Evolutionary conservation across 2,113 vertebrate genomes (phyloP), one percentile per base, ranked within the genome.

Genomic region (Antigone vipio): DNA sequence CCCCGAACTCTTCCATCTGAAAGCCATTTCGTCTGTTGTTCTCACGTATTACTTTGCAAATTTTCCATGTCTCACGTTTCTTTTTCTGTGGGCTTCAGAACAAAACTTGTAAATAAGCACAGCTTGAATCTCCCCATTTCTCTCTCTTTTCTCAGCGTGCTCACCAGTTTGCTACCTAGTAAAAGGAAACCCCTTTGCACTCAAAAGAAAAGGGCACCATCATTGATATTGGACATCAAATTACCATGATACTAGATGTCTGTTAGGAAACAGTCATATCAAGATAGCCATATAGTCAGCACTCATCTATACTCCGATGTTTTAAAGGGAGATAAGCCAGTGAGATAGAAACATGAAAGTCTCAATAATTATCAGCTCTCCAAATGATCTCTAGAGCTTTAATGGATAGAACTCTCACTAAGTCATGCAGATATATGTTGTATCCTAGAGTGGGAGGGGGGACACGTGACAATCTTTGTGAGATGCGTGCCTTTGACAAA

Each of bases 101-200:
- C 0, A 0, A 58, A 53, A 40, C 27, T n/a, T 40, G 24, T 8
- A 85, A 62, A 50, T 40, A 67, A 88, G 10, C 11, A 66, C 13
- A 74, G 20, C 64, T 68, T 49, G 12, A n/a, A n/a, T 17, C n/a
- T 90, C 22, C 32, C 3, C 27, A 7, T 58, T 89, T 67, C 17
- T 30, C 22, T 62, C 45, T 49, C 22, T 71, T 75, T 81, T 85
- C 63, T 64, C 49, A 60, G 45, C 7, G 5, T 18, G 34, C 10
- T 59, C 34, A 68, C 29, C 49, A 47, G 10, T 30, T 92, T 79
- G 11, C 15, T 60, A 9, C 40, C 40, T 35, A 64, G 15, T 63
- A 64, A 77, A 78, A 92, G 32, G 9, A 83, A 64, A 42, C 6
- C 23, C 7, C 19, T 60, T 68, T 71, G 22, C 52, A 63, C 13